Conservation (phyloP, 2,113 vertebrate genomes). For the Rhynchopsitta pachyrhyncha region DNA sequence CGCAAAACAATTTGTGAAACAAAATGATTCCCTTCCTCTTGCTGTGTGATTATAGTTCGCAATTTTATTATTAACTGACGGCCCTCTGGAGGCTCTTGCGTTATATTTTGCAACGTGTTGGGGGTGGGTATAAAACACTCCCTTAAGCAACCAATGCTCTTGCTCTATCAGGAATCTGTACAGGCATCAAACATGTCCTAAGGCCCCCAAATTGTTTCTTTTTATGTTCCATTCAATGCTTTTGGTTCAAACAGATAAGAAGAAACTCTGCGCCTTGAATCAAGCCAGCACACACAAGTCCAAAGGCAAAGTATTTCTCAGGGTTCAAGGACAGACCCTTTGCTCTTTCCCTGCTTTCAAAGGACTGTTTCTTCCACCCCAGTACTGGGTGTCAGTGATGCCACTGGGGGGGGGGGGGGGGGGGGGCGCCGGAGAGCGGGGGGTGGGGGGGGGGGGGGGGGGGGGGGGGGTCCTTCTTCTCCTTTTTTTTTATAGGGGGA, state of each 20-base stretch:
- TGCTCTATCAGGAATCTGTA: neutral
- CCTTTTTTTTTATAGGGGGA: too few relatives aligned
- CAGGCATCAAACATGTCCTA: neutral
- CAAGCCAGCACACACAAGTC: neutral
- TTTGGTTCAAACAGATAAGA: neutral
- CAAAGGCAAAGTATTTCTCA: neutral
- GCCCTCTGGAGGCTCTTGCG: neutral
- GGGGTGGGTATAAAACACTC: neutral
- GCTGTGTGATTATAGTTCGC: neutral
- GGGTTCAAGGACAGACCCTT: neutral
- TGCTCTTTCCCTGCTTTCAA: neutral
- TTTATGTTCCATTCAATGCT: neutral
- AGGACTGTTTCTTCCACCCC: neutral
- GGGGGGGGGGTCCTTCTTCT: too few relatives aligned
- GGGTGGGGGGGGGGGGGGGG: too few relatives aligned
- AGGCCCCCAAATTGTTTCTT: neutral
- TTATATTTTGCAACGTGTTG: neutral
- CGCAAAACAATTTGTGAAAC: neutral
- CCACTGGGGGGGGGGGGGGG: accelerated
- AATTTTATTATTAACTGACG: constrained; percentile 31
- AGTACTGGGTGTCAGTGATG: accelerated
- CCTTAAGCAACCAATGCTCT: neutral
- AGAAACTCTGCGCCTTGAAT: neutral
- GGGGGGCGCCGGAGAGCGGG: too few relatives aligned
- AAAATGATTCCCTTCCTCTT: constrained; percentile 5